Base-by-base conservation (phyloP, 2,797 vertebrate species). In the Eptatretus atami region DNA sequence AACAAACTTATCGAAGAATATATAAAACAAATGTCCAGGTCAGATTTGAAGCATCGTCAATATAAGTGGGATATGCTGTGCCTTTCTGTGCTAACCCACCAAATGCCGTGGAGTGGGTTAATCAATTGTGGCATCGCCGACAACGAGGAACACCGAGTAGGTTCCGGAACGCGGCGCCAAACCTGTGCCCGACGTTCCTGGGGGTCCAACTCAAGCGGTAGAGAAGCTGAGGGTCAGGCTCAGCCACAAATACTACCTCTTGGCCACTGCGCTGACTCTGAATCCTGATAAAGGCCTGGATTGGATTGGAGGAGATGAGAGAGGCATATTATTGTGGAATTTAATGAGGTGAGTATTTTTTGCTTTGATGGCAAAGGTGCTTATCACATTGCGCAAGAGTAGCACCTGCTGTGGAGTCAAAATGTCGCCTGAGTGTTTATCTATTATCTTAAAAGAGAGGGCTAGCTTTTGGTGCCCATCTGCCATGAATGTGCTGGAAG, bases 401-500 rank as follows among this genome's bases (percentile, higher is more conserved):
- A 63, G 64, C 64, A 96, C 92, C 82, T 98, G 92, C 69, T 98
- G 92, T 69, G 92, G 92, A 24, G 80, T 87, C 25, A 98, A 84
- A 70, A 87, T 84, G 64, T 80, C 80, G 66, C 83, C 86, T 3
- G 82, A 87, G 75, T 87, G 84, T 70, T 81, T 72, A 1, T 98
- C 92, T 24, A 85, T 74, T 69, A 98, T 74, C 73, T 88, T 85
- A 77, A 98, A 98, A 69, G 83, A 80, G 73, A 98, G 78, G 61
- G 83, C 92, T 66, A 98, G 90, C 75, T 92, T 98, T 75, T 93
- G 88, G 73, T 96, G 92, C 73, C 88, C 82, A 76, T 98, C 92
- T 44, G 88, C 85, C 13, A 78, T 79, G 75, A 96, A 90, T 0
- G 81, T 70, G 64, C 73, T 77, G 74, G 90, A 92, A 68, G 82